Evolutionary conservation across 2,888 invertebrate genomes (phyloP).

Genomic region (Vesta saturnalis): DNA sequence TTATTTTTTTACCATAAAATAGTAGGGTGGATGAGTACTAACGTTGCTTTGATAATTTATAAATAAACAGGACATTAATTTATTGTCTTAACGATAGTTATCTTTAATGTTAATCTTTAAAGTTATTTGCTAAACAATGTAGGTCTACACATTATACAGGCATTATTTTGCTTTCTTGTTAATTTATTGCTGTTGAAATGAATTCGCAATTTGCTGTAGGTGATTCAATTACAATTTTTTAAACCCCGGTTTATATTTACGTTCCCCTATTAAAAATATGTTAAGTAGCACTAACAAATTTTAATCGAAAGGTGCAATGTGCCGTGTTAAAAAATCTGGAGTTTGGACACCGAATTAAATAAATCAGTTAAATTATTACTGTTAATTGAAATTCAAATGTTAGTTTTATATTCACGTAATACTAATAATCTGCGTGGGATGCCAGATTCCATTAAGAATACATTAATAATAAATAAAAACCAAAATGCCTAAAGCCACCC

Average conservation of each 20-base stretch:
- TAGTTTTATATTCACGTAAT: background rate
- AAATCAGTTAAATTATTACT: no score
- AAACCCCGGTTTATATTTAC: background rate
- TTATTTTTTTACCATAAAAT: background rate
- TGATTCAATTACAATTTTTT: background rate
- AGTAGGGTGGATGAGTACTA: slow-evolving; percentile 4
- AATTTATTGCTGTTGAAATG: background rate
- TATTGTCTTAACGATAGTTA: background rate
- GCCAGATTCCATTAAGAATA: slow-evolving; percentile 10
- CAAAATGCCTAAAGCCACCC: background rate
- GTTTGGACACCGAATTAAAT: no score
- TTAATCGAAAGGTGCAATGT: no score
- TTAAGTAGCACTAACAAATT: no score
- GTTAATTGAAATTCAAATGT: slow-evolving; percentile 1
- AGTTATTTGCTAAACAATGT: slow-evolving; percentile 10
- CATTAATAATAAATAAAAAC: slow-evolving; percentile 6
- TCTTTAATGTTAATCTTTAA: background rate
- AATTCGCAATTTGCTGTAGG: background rate
- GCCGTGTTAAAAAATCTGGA: no score
- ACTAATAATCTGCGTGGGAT: slow-evolving; percentile 8
- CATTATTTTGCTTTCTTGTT: background rate
- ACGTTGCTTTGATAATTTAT: background rate
- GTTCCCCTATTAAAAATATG: no score
- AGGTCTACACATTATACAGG: slow-evolving; percentile 5
- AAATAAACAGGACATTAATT: slow-evolving; percentile 3